phyloP scores from a whole-genome alignment of 2,113 vertebrate genomes.

The Pipa parva region DNA sequence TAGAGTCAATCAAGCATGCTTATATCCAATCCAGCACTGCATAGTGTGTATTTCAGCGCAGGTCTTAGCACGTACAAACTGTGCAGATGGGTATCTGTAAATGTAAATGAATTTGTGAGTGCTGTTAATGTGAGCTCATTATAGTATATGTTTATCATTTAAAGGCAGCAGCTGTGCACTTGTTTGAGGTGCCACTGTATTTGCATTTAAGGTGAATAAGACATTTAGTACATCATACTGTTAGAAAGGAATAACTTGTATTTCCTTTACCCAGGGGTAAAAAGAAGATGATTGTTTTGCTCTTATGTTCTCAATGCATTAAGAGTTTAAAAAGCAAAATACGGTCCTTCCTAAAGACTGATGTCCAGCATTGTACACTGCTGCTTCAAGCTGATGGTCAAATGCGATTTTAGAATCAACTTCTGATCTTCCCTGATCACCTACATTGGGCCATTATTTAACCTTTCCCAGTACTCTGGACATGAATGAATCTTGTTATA shows the following conservation, averaged over 20 bases:
- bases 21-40: conserved; percentile 5
- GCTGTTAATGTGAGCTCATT: neutral
- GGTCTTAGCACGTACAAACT: conserved; percentile 9
- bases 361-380: conserved; percentile 1
- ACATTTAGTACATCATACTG: neutral
- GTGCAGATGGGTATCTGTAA: neutral
- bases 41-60: neutral
- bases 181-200: neutral
- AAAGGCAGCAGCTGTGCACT: neutral
- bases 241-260: neutral
- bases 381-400: neutral
- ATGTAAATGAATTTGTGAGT: conserved; percentile 4
- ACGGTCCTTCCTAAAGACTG: neutral
- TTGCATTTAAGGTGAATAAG: neutral
- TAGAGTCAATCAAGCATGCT: neutral
- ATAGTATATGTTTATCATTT: neutral
- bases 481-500: too few relatives aligned
- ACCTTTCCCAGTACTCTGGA: neutral
- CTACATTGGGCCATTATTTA: neutral
- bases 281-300: too few relatives aligned
- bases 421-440: conserved; percentile 1
- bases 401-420: neutral
- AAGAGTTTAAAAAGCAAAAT: conserved; percentile 2
- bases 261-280: neutral
- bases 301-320: neutral